phyloP scores from a whole-genome alignment of 2,113 vertebrate genomes.

The Ophiodon elongatus region DNA sequence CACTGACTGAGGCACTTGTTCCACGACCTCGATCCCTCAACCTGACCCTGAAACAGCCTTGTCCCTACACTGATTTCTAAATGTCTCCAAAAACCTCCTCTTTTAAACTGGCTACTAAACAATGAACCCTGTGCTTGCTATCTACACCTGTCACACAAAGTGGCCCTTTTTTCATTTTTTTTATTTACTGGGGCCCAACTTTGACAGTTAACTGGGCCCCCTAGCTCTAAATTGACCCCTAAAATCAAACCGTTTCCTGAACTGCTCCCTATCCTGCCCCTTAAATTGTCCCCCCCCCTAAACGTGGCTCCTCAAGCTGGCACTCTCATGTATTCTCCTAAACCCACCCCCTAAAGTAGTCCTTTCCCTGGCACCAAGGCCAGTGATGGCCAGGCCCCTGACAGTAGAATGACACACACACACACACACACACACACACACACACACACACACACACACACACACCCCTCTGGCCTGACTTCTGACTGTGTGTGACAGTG shows the following conservation, averaged over 20 bases:
- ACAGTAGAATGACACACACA: constrained; percentile 44
- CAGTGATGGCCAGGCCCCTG: constrained; percentile 44
- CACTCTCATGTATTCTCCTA: constrained; percentile 26
- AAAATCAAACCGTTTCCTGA: constrained; percentile 28
- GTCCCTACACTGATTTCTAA: background rate
- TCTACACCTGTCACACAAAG: background rate
- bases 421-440: constrained; percentile 28
- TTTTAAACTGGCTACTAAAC: background rate
- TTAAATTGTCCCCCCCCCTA: constrained; percentile 20
- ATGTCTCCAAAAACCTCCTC: too few relatives aligned
- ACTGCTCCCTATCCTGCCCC: background rate
- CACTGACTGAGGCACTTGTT: background rate
- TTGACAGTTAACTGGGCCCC: background rate
- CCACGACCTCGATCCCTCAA: background rate
- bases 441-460: constrained; percentile 36
- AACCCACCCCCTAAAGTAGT: constrained; percentile 44
- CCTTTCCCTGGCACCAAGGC: constrained; percentile 19
- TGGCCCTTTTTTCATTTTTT: background rate
- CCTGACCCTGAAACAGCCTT: background rate
- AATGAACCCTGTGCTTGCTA: background rate
- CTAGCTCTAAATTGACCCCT: constrained; percentile 17
- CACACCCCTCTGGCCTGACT: constrained; percentile 62
- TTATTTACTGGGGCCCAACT: background rate
- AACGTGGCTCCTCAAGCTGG: constrained; percentile 21
- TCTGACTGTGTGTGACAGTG: constrained; percentile 73